Conservation (phyloP, 2,113 vertebrate species). For the Oncorhynchus kisutch region DNA sequence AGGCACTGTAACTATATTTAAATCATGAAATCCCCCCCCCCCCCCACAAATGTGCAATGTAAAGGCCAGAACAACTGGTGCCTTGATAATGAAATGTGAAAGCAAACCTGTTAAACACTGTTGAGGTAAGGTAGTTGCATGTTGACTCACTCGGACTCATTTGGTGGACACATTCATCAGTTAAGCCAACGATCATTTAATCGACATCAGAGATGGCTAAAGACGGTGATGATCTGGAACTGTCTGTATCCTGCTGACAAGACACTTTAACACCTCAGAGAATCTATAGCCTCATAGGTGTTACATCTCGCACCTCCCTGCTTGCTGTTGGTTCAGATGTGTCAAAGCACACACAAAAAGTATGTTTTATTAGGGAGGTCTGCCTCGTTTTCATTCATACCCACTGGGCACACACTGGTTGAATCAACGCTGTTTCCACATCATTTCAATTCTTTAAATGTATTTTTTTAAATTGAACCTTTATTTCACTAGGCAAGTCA, state of each 20-base stretch:
- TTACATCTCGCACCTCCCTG: slow-evolving; percentile 30
- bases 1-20: not conserved
- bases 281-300: slow-evolving; percentile 7
- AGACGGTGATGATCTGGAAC: not conserved
- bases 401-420: not conserved
- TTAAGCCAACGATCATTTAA: not conserved
- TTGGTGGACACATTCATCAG: not conserved
- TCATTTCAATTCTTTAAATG: too few relatives aligned
- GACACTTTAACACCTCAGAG: not conserved
- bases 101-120: not conserved
- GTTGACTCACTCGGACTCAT: not conserved
- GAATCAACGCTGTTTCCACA: not conserved
- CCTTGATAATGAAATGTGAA: not conserved
- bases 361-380: not conserved
- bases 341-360: slow-evolving; percentile 45
- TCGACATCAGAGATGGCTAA: not conserved
- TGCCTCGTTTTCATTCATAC: not conserved
- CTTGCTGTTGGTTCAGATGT: not conserved
- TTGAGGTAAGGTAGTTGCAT: not conserved
- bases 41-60: not conserved
- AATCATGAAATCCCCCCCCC: not conserved
- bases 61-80: not conserved
- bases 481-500: too few relatives aligned
- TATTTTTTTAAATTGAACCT: too few relatives aligned
- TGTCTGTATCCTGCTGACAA: slow-evolving; percentile 27